These are phyloP conservation scores for Cerastoderma edule DNA, from an alignment of 2,888 invertebrate genomes.

Conservation along the genomic window DNA sequence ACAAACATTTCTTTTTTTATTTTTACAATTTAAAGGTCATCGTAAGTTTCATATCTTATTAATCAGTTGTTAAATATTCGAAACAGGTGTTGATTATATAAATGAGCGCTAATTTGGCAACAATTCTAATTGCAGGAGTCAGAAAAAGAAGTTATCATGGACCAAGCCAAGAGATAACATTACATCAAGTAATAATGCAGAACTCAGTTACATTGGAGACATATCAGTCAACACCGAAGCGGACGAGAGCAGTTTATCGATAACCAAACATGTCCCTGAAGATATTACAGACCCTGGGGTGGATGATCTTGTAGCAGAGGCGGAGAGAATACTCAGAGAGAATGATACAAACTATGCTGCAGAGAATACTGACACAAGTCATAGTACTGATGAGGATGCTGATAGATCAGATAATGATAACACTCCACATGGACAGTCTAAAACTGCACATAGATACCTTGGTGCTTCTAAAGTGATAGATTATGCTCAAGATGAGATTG, in stretches of 20 bases:
- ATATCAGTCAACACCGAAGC: conserved; percentile 2
- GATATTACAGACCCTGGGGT: conserved; percentile 67
- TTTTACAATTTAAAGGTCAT: too few relatives aligned
- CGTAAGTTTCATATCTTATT: too few relatives aligned
- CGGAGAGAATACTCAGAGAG: conserved; percentile 55
- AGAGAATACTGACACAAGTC: too few relatives aligned
- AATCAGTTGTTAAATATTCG: too few relatives aligned
- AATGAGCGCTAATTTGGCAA: too few relatives aligned
- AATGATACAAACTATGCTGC: conserved; percentile 30
- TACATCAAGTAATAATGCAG: too few relatives aligned
- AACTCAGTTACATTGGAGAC: too few relatives aligned
- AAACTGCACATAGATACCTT: conserved; percentile 44
- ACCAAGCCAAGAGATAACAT: too few relatives aligned
- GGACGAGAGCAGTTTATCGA: conserved; percentile 47
- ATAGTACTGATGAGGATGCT: neutral
- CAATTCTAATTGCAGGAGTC: too few relatives aligned
- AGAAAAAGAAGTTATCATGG: too few relatives aligned
- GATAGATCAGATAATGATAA: neutral
- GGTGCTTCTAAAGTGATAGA: conserved; percentile 47
- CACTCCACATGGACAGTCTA: conserved; percentile 15
- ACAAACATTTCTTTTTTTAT: too few relatives aligned
- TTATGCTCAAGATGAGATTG: conserved; percentile 23
- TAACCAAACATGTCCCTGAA: conserved; percentile 54
- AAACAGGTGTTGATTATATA: too few relatives aligned
- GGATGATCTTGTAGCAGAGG: conserved; percentile 65